These are phyloP conservation scores for Acromyrmex charruanus DNA, from an alignment of 1,140 invertebrate species.

Conservation along the genomic window DNA sequence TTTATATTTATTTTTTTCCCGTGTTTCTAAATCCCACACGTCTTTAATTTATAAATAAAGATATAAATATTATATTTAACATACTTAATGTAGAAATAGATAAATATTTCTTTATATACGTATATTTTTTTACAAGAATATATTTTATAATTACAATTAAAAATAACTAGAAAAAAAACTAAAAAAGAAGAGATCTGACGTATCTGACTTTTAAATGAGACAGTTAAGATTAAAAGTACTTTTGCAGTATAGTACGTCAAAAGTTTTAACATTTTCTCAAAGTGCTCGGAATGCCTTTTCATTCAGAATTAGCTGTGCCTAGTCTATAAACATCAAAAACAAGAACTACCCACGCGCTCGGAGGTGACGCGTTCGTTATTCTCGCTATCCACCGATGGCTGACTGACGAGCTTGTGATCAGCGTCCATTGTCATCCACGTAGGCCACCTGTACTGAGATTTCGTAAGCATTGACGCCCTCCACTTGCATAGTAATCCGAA, in stretches of 20 bases:
- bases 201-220: neutral
- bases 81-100: no score
- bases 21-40: neutral
- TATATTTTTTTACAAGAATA: neutral
- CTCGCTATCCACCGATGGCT: conserved; percentile 77
- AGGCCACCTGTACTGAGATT: conserved; percentile 53
- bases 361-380: conserved; percentile 75
- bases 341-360: conserved; percentile 76
- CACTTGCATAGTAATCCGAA: conserved; percentile 63
- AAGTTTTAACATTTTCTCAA: conserved; percentile 21
- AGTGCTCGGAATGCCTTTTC: conserved; percentile 13
- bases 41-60: neutral
- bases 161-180: neutral
- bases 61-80: neutral
- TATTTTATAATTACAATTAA: neutral
- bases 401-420: conserved; percentile 74
- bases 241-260: neutral
- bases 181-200: neutral
- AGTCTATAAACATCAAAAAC: conserved; percentile 64
- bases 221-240: conserved; percentile 19
- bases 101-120: neutral
- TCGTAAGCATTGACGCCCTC: conserved; percentile 11
- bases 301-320: conserved; percentile 43
- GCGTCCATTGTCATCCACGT: conserved; percentile 76
- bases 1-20: neutral